Base-by-base conservation (phyloP, 2,888 invertebrate genomes). In the Chrysolina haemoptera region DNA sequence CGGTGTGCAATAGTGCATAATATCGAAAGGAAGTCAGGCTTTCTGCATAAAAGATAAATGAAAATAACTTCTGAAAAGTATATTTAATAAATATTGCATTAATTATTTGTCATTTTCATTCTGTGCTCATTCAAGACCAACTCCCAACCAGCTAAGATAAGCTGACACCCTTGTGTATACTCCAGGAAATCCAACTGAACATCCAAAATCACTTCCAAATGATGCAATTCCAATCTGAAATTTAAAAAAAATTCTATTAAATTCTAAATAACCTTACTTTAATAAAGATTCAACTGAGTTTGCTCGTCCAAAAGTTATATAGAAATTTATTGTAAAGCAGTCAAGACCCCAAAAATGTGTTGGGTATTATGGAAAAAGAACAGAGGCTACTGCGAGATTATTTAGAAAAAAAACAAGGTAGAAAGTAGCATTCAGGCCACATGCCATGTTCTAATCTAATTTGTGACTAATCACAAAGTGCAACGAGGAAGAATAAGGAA, bases 101-200 rank as follows among this genome's bases (percentile, higher is more conserved):
- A n/a, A n/a, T n/a, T n/a, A n/a, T 40, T 53, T 43, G 41, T 35
- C 14, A 68, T 68, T 27, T 14, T 4, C 9, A 41, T 41, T 53
- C 0, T 22, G 35, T 55, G 22, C 53, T 27, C 18, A 67, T 20
- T 20, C 11, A 41, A 20, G 63, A 53, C 35, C 48, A 0, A 50
- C 11, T 11, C 67, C 68, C 22, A 82, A 70, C 82, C 82, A 82
- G 62, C 68, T 67, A 16, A 81, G 75, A 67, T 75, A 82, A 53
- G 76, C 75, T 14, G 87, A 85, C 20, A 87, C 81, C 68, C 88
- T 83, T 14, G 88, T 87, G 82, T 84, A 87, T n/a, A 85, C 89
- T 66, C 85, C 85, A 59, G 88, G 89, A 83, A 84, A 86, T 35
- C 88, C 88, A 68, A 82, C 76, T 71, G 85, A 84, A 79, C 89